Percentiles rank a stretch among this genome's conserved stretches.
These are phyloP conservation scores for Stomatorhinus ivindoensis DNA, from an alignment of 2,113 vertebrate species.

Conservation along the genomic window DNA sequence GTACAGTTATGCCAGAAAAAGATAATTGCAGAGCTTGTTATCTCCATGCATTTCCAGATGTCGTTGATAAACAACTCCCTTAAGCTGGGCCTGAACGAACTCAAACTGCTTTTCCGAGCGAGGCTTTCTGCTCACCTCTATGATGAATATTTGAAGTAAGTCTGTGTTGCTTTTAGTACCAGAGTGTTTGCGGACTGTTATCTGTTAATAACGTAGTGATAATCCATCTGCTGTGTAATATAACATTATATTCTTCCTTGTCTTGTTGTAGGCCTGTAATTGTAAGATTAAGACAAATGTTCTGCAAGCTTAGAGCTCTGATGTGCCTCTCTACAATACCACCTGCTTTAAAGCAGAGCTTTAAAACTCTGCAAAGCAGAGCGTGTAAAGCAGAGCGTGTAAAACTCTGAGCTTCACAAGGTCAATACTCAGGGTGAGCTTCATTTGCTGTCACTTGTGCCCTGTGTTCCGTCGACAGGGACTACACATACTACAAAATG, in stretches of 20 bases:
- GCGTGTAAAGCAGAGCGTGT: too few species aligned
- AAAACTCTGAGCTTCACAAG: neutral
- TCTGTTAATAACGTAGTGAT: neutral
- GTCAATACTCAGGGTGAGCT: neutral
- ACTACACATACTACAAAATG: slow-evolving; percentile 97
- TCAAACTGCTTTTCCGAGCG: slow-evolving; percentile 86
- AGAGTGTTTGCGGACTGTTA: neutral
- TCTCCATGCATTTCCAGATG: slow-evolving; percentile 65
- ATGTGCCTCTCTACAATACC: neutral
- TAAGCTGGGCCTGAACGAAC: slow-evolving; percentile 86
- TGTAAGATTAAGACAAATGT: neutral
- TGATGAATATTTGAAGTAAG: slow-evolving; percentile 93
- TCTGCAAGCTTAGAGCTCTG: neutral
- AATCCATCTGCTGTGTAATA: neutral
- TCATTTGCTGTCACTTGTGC: neutral
- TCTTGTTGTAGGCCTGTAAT: neutral
- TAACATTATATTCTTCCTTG: neutral
- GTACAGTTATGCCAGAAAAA: neutral
- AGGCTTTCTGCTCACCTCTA: slow-evolving; percentile 87
- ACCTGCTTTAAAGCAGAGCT: neutral
- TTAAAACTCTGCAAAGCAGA: neutral
- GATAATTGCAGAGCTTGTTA: neutral
- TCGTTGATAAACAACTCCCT: slow-evolving; percentile 93
- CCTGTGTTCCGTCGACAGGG: slow-evolving; percentile 54
- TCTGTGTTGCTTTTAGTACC: slow-evolving; percentile 23